Base-by-base conservation (phyloP, 2,888 invertebrate genomes). In the Rosalia funebris region DNA sequence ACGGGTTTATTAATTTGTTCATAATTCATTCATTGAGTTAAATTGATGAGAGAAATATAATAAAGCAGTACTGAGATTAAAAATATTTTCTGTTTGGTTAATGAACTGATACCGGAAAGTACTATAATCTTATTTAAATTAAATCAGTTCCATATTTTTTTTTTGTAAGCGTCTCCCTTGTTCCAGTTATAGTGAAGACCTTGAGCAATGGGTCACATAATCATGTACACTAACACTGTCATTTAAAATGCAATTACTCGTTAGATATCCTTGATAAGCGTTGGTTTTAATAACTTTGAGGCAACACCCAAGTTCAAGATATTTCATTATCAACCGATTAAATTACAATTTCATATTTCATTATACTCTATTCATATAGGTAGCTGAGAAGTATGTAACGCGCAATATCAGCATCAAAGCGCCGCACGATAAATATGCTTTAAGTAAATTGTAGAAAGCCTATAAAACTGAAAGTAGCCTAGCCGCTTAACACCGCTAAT, bases 391-490 rank as follows among this genome's bases (percentile, higher is more conserved):
- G 10, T 25, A 25, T 3, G 11, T 11, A n/a, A n/a, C 2, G 11
- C 34, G 11, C 9, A 34, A 34, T 39, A 36, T 11, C 20, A 50
- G 20, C 34, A 11, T 46, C 36, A 46, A 37, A 39, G 46, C 5
- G 20, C 14, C 39, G 36, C 9, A 44, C 20, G 32, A 16, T 55
- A 44, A 47, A 34, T 25, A 39, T 42, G 46, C 46, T 55, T 55
- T 41, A 44, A 46, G 31, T 55, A 48, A 55, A 55, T 60, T 47
- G 54, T 47, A 55, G 48, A 48, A 55, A 60, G 46, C 55, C 41
- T 41, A 37, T 44, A 48, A 41, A 60, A 60, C 20, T 47, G 55
- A 55, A 60, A 55, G 55, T 60, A 31, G 48, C n/a, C 48, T 48
- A 12, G 45, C 16, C 25, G 37, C 55, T 11, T n/a, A 25, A 52